A percentile compares a stretch with the other conserved stretches of the same genome.
Conservation (phyloP, 2,888 invertebrate species). For the Ophonus ardosiacus region DNA sequence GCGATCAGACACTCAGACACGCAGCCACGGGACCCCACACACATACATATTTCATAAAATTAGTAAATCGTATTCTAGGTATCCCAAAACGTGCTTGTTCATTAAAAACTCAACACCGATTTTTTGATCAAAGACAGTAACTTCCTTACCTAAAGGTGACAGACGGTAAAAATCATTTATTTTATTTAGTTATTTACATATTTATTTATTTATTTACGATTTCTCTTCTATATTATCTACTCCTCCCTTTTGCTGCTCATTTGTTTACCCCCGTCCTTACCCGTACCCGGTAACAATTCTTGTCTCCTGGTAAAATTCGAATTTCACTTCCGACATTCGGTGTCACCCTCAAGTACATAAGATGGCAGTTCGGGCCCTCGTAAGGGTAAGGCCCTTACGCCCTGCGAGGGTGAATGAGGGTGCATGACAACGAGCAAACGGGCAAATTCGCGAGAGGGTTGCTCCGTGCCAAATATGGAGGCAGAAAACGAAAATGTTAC, state of each 20-base stretch:
- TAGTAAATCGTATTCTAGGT: too few species aligned
- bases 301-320: background rate
- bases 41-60: too few species aligned
- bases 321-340: background rate
- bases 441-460: conserved; percentile 4
- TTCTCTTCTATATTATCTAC: background rate
- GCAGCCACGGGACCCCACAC: too few species aligned
- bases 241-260: background rate
- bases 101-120: too few species aligned
- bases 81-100: too few species aligned
- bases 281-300: background rate
- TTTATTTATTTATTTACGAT: too few species aligned
- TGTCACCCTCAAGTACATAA: background rate
- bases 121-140: too few species aligned
- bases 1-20: too few species aligned
- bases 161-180: too few species aligned
- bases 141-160: too few species aligned
- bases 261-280: background rate
- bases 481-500: conserved; percentile 26
- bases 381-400: background rate
- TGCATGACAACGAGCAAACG: background rate
- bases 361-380: background rate
- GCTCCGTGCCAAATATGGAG: conserved; percentile 69
- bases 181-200: too few species aligned
- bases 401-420: background rate